Conservation (phyloP, 2,888 invertebrate species). For the Nomada fucata region DNA sequence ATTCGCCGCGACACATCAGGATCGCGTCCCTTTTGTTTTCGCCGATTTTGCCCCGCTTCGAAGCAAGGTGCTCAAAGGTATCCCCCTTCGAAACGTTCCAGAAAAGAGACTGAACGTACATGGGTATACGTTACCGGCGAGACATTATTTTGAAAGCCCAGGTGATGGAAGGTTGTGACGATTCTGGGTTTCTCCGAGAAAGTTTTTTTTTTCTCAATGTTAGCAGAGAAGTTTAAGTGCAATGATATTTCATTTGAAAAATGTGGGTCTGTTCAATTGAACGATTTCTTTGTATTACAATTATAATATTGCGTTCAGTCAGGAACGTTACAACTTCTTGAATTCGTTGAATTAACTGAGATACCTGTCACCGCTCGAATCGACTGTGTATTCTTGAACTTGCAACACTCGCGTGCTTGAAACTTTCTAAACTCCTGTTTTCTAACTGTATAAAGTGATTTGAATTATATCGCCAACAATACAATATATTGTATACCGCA, state of each 20-base stretch:
- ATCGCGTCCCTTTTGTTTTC: constrained; percentile 9
- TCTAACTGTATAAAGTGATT: background rate
- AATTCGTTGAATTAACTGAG: background rate
- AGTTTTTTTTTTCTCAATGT: too few species aligned
- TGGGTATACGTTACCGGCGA: too few species aligned
- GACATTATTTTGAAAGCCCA: too few species aligned
- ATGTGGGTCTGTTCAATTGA: background rate
- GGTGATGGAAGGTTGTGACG: too few species aligned
- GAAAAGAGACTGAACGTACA: background rate
- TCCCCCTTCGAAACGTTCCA: background rate
- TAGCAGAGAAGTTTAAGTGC: too few species aligned
- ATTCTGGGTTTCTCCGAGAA: too few species aligned
- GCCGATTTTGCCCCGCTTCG: background rate
- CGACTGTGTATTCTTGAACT: too few species aligned
- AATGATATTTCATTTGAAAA: background rate
- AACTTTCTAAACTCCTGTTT: constrained; percentile 3
- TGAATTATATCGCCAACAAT: too few species aligned
- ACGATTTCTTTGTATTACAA: background rate
- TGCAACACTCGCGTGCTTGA: background rate
- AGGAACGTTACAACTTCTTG: background rate
- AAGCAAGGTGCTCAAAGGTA: background rate
- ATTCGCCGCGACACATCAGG: background rate
- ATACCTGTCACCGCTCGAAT: too few species aligned
- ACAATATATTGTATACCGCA: too few species aligned
- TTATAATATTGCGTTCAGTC: background rate